A percentile compares a stretch with the other conserved stretches of the same genome.
Evolutionary conservation across 2,888 invertebrate genomes (phyloP).

Genomic region (Pollenia amentaria): DNA sequence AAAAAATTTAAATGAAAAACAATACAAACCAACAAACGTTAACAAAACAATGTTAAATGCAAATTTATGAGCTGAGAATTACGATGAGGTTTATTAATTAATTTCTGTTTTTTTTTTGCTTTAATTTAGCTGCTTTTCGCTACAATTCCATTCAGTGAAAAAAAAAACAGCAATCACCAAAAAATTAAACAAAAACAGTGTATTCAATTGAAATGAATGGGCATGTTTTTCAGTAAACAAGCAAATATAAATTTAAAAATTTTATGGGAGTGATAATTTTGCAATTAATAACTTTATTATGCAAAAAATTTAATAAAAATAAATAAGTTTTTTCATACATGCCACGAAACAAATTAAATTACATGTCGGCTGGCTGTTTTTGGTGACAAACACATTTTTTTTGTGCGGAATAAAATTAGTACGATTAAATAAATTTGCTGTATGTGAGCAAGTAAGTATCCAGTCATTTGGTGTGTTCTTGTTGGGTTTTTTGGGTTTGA

Average conservation of each 20-base stretch:
- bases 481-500: conserved; percentile 29
- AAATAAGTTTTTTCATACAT: conserved; percentile 32
- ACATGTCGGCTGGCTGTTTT: conserved; percentile 30
- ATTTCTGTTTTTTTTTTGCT: conserved; percentile 14
- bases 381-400: conserved; percentile 54
- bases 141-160: conserved; percentile 1
- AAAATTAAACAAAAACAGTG: conserved; percentile 37
- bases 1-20: not conserved
- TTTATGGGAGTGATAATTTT: conserved; percentile 69
- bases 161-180: conserved; percentile 34
- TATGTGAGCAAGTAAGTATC: conserved; percentile 33
- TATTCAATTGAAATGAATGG: conserved; percentile 45
- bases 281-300: conserved; percentile 72
- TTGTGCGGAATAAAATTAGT: not conserved
- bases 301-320: conserved; percentile 39
- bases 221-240: conserved; percentile 36
- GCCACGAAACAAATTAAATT: conserved; percentile 7
- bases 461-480: conserved; percentile 14
- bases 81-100: conserved; percentile 50
- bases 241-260: conserved; percentile 56
- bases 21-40: conserved; percentile 16
- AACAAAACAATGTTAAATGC: conserved; percentile 34
- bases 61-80: conserved; percentile 69
- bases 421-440: conserved; percentile 2
- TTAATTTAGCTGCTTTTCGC: conserved; percentile 16